phyloP scores from a whole-genome alignment of 2,797 vertebrate species.

The Manis pentadactyla region DNA sequence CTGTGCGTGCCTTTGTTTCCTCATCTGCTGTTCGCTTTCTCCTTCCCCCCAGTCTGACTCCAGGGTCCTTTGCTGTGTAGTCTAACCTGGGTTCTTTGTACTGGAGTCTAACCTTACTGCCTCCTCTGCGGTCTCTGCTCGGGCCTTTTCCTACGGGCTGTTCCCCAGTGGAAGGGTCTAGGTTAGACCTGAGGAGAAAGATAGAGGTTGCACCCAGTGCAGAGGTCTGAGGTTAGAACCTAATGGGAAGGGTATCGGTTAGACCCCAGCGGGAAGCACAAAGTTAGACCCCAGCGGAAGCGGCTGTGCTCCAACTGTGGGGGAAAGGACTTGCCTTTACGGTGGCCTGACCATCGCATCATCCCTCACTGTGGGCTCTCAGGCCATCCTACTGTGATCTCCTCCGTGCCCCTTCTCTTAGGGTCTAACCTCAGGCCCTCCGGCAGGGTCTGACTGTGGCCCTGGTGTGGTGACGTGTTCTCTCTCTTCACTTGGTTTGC shows the following conservation, averaged over 20 bases:
- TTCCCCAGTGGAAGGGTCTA: background rate
- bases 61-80: too few relatives aligned
- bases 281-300: background rate
- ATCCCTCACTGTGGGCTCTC: rapidly evolving
- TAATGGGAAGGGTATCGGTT: background rate
- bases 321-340: background rate
- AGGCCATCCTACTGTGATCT: too few relatives aligned
- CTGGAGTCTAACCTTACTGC: background rate
- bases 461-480: background rate
- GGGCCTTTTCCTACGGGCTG: background rate
- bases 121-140: background rate
- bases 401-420: background rate
- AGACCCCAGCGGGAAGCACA: background rate
- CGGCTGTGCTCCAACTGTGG: background rate
- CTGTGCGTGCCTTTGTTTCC: rapidly evolving
- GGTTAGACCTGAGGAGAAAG: background rate
- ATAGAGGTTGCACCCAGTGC: background rate
- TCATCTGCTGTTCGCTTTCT: rapidly evolving
- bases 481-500: background rate
- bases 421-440: background rate
- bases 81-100: background rate
- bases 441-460: background rate
- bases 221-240: background rate
- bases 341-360: rapidly evolving
- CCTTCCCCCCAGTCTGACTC: background rate